Percentiles rank a stretch among this genome's conserved stretches.
Evolutionary conservation across 2,888 invertebrate species (phyloP).

Genomic region (Halocaridina rubra): DNA sequence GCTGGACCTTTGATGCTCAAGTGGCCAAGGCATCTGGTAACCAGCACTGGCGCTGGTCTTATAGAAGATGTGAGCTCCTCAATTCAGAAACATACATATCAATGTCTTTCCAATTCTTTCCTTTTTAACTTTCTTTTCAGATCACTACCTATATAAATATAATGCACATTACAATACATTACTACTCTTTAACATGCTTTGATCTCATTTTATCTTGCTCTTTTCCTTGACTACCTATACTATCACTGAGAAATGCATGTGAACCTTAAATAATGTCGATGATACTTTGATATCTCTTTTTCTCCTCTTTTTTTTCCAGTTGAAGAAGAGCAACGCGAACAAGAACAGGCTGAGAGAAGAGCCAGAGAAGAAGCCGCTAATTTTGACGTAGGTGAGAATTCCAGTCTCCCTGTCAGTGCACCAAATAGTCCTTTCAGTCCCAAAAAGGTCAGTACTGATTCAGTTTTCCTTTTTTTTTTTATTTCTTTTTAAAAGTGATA

Average conservation of each 20-base stretch:
- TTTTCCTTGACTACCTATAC: no score
- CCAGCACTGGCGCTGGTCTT: slow-evolving; percentile 75
- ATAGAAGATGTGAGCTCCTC: slow-evolving; percentile 76
- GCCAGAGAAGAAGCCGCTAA: slow-evolving; percentile 10
- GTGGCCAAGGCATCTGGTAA: slow-evolving; percentile 48
- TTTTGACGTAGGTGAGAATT: neutral
- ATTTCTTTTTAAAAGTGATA: neutral
- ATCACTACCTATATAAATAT: neutral
- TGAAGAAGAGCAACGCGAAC: slow-evolving; percentile 52
- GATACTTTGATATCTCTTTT: no score
- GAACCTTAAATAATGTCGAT: no score
- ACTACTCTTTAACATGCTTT: neutral
- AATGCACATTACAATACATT: no score
- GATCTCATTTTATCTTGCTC: no score
- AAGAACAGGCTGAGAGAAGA: slow-evolving; percentile 47
- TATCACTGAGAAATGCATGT: no score
- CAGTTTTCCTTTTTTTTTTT: neutral
- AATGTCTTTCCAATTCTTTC: no score
- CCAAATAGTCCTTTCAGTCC: slow-evolving; percentile 48
- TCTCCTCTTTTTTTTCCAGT: slow-evolving; percentile 5
- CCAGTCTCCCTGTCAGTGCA: slow-evolving; percentile 22
- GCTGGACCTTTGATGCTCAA: slow-evolving; percentile 50
- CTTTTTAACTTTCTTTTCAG: no score
- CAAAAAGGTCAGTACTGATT: slow-evolving; percentile 42
- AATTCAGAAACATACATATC: no score